Evolutionary conservation across 2,888 invertebrate genomes (phyloP), one percentile per base, ranked within the genome.

Genomic region (Drosophila lutescens): DNA sequence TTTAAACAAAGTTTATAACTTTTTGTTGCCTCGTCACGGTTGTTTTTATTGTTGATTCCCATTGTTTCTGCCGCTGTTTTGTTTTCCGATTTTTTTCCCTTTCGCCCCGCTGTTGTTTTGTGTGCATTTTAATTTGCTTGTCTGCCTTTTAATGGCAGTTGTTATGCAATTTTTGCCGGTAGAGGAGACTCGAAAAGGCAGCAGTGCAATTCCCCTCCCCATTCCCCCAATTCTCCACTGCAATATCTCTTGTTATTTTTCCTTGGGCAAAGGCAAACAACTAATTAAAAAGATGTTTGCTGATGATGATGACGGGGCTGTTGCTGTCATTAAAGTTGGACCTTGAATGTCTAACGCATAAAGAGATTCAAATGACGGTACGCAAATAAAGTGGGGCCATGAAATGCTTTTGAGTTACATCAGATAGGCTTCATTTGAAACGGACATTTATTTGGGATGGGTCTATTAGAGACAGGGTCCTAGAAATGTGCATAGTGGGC

Each of bases 1-100:
- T 88, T 88, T 80, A 86, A 83, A 77, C 86, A 83, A 83, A 83
- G 86, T 83, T 88, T 76, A 83, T 86, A 88, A 88, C 88, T 83
- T 83, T 83, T 56, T 55, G 49, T 50, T 47, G 56, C 57, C 36
- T 50, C 60, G 68, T 69, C 62, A 54, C 58, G 77, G 50, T 58
- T 58, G 63, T 67, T 62, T 62, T 65, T 69, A 49, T 32, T 56
- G 72, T 60, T 70, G 54, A 59, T 59, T 51, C 53, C 26, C 41
- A 57, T 57, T 78, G 70, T 55, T 66, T 53, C 56, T 77, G 80
- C 55, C 57, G 74, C 60, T 56, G 65, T 69, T 85, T 76, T 41
- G 57, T 44, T 87, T 70, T 49, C 51, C 54, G 74, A 56, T 55
- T 50, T 70, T 74, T 67, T 66, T 76, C 69, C 65, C 66, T 72